Evolutionary conservation across 1,140 invertebrate genomes (phyloP), one percentile per base, ranked within the genome.

Genomic region (Ceratosolen fusciceps): DNA sequence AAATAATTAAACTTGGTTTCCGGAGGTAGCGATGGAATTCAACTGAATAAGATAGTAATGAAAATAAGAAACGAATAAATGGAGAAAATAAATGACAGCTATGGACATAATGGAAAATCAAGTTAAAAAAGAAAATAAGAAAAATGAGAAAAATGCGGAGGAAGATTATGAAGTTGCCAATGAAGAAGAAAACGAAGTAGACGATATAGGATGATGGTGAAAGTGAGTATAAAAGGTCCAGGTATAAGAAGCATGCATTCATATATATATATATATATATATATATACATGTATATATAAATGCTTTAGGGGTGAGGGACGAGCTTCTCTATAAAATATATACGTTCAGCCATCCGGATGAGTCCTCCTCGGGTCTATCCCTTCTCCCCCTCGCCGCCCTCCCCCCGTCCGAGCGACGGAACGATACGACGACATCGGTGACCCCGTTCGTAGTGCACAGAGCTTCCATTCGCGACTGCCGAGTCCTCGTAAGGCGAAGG

Each of bases 161-260:
- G 21, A 7, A 43, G 39, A 74, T 16, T 0, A 10, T 29, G 73
- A 56, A 56, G 21, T 43, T 19, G 65, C 68, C 31, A 52, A 0
- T 16, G 34, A 56, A 16, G 37, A 70, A 43, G 54, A 34, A 79
- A 76, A 76, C 62, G 68, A n/a, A n/a, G n/a, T n/a, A n/a, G n/a
- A n/a, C n/a, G n/a, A n/a, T n/a, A n/a, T n/a, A n/a, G n/a, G n/a
- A n/a, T n/a, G n/a, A n/a, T n/a, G n/a, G n/a, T n/a, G n/a, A n/a
- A n/a, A n/a, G 34, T 19, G 21, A 74, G 73, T 58, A 49, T 34
- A 79, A 75, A 76, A 70, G 79, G 31, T 54, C 52, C 37, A 81
- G 31, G 67, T 68, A 81, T 39, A 43, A 65, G 76, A 47, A 37
- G 74, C 49, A 58, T 77, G 71, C 60, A 78, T 82, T 78, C 65